Percentiles rank a stretch among this genome's conserved stretches.
Conservation (phyloP, 2,888 invertebrate species). For the Acronicta psi region DNA sequence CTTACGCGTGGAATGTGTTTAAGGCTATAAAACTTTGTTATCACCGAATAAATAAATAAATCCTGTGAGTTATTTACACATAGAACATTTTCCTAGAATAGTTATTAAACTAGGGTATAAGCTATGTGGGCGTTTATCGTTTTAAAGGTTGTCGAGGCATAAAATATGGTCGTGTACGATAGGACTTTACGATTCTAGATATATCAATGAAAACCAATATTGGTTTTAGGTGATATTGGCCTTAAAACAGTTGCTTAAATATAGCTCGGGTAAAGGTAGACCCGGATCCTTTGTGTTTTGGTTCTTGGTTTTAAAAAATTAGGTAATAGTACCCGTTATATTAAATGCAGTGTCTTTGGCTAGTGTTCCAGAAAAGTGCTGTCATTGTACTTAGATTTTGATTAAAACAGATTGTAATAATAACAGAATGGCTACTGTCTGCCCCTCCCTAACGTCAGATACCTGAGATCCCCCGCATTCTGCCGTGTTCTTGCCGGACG, state of each 20-base stretch:
- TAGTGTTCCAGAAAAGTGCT: background rate
- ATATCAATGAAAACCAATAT: conserved; percentile 26
- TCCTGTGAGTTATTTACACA: conserved; percentile 25
- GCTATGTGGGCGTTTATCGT: conserved; percentile 11
- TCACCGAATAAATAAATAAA: conserved; percentile 12
- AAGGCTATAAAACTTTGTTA: conserved; percentile 16
- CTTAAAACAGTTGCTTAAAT: conserved; percentile 19
- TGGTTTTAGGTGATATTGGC: conserved; percentile 18
- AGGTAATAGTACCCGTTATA: conserved; percentile 32
- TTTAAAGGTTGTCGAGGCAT: conserved; percentile 16
- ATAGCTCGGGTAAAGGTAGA: conserved; percentile 12
- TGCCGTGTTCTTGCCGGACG: no score
- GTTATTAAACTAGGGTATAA: conserved; percentile 2
- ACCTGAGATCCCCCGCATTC: no score
- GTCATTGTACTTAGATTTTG: no score
- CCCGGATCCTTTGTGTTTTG: conserved; percentile 3
- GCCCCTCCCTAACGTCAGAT: no score
- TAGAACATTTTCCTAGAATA: conserved; percentile 8
- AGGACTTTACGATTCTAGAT: conserved; percentile 15
- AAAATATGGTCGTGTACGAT: conserved; percentile 18
- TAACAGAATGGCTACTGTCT: no score
- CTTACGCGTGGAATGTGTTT: conserved; percentile 63
- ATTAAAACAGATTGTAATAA: no score
- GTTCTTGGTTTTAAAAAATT: conserved; percentile 19
- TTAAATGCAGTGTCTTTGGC: conserved; percentile 15